A percentile compares a stretch with the other conserved stretches of the same genome.
These are phyloP conservation scores for Anolis apletophallus DNA, from an alignment of 2,797 vertebrate genomes.

Conservation along the genomic window DNA sequence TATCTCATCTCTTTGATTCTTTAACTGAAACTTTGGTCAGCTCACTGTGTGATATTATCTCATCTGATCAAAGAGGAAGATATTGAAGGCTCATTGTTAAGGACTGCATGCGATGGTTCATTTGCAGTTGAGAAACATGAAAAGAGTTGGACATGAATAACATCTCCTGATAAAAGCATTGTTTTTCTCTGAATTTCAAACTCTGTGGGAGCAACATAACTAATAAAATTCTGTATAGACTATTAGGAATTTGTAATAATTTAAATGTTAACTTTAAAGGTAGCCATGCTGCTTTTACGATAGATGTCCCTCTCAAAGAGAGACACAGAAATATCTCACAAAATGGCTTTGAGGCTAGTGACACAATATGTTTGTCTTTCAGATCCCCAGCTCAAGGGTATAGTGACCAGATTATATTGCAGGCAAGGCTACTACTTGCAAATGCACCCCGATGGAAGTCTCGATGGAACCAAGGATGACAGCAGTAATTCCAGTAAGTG, in stretches of 20 bases:
- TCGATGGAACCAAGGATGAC: conserved; percentile 99
- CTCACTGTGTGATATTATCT: conserved; percentile 25
- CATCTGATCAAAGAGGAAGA: background rate
- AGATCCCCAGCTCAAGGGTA: conserved; percentile 99
- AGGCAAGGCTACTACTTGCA: conserved; percentile 99
- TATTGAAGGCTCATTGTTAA: background rate
- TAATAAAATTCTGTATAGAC: conserved; percentile 1
- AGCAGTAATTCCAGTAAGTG: conserved; percentile 98
- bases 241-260: conserved; percentile 43
- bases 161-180: background rate
- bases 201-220: background rate
- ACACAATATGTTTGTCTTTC: conserved; percentile 82
- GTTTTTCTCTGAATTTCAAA: background rate
- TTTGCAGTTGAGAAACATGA: background rate
- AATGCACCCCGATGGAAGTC: conserved; percentile 99
- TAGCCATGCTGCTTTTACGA: conserved; percentile 53
- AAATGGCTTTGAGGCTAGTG: conserved; percentile 73
- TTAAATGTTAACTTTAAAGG: conserved; percentile 44
- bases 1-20: conserved; percentile 24
- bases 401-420: conserved; percentile 99
- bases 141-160: background rate
- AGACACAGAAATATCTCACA: conserved; percentile 64
- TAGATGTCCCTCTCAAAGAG: conserved; percentile 60
- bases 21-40: conserved; percentile 23
- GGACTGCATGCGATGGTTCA: background rate